These are phyloP conservation scores for Shinisaurus crocodilurus DNA, from an alignment of 2,113 vertebrate genomes.

Conservation along the genomic window DNA sequence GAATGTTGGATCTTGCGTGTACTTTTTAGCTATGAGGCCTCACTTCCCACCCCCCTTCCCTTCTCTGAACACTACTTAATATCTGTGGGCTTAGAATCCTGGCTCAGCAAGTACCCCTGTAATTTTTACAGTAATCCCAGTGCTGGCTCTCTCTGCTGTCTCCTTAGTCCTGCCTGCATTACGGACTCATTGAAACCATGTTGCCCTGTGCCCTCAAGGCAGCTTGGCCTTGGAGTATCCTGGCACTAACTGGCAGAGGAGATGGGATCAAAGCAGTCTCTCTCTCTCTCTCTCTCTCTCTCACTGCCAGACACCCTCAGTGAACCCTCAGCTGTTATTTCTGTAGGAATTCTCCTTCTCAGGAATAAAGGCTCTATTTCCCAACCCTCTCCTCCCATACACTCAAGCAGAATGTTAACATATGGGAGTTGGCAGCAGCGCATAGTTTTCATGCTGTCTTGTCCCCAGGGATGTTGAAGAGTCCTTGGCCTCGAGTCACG, in stretches of 20 bases:
- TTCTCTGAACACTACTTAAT: not conserved
- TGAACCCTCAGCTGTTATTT: conserved; percentile 36
- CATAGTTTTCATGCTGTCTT: not conserved
- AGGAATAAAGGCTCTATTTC: conserved; percentile 21
- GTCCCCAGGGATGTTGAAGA: too few species aligned
- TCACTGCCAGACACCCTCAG: not conserved
- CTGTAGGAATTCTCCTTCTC: conserved; percentile 26
- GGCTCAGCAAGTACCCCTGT: not conserved
- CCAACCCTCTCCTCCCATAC: not conserved
- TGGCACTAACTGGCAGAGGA: conserved; percentile 7
- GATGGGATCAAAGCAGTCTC: conserved; percentile 13
- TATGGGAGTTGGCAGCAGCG: not conserved
- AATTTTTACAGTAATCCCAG: not conserved
- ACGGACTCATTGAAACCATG: not conserved
- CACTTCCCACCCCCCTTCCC: not conserved
- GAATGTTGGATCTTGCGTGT: not conserved
- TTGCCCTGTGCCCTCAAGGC: not conserved
- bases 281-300: not conserved
- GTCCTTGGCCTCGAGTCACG: too few species aligned
- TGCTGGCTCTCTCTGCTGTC: not conserved
- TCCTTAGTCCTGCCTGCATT: conserved; percentile 7
- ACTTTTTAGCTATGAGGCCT: not conserved
- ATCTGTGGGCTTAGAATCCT: not conserved
- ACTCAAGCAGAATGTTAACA: not conserved
- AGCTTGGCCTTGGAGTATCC: conserved; percentile 1